Evolutionary conservation across 2,888 invertebrate genomes (phyloP).

Genomic region (Nysson spinosus): DNA sequence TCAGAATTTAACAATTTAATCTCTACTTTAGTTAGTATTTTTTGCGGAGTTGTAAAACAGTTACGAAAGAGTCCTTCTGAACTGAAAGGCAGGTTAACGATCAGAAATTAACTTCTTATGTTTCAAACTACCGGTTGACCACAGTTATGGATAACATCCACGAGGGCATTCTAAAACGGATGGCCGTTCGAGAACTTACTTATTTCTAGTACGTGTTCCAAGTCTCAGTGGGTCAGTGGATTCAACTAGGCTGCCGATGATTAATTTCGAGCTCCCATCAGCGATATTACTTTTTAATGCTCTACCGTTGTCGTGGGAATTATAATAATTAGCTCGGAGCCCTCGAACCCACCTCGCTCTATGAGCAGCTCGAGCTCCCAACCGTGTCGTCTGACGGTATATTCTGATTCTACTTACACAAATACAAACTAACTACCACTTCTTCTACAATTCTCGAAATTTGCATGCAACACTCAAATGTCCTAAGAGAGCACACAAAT

Average conservation of each 20-base stretch:
- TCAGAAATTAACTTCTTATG: not conserved
- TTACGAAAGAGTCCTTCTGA: too few species aligned
- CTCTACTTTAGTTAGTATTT: too few species aligned
- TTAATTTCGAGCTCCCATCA: constrained; percentile 62
- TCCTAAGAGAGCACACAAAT: too few species aligned
- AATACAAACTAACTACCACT: constrained; percentile 15
- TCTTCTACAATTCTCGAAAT: not conserved
- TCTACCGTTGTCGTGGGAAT: constrained; percentile 61
- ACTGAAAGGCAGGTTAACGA: constrained; percentile 19
- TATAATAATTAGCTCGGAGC: constrained; percentile 66
- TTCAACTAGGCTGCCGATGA: constrained; percentile 36
- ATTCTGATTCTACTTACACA: constrained; percentile 31
- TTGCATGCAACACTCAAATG: not conserved
- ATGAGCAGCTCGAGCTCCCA: constrained; percentile 50
- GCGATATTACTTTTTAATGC: constrained; percentile 66
- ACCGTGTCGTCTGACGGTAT: constrained; percentile 54
- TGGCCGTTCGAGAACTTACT: constrained; percentile 44
- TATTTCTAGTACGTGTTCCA: constrained; percentile 39
- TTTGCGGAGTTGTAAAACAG: too few species aligned
- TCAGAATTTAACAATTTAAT: too few species aligned
- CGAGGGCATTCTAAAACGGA: constrained; percentile 31
- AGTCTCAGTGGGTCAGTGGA: constrained; percentile 44
- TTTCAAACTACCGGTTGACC: constrained; percentile 27
- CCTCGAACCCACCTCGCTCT: constrained; percentile 32
- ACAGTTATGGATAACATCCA: too few species aligned